Conservation (phyloP, 2,113 vertebrate genomes). For the Takifugu bimaculatus region DNA sequence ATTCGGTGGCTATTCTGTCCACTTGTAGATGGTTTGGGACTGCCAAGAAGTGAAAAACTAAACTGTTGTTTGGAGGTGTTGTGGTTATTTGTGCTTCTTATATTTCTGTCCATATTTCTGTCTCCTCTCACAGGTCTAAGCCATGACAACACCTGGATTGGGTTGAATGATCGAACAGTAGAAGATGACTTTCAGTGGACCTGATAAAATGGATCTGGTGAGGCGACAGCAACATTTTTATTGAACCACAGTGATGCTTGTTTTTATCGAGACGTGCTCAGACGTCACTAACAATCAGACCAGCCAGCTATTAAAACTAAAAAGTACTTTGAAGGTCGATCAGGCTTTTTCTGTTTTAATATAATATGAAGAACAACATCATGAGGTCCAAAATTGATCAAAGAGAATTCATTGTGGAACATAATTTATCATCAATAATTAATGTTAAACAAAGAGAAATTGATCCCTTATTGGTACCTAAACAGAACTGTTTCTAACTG, state of each 20-base stretch:
- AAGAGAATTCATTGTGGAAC: too few species aligned
- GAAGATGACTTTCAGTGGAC: conserved; percentile 98
- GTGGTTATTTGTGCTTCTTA: background rate
- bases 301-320: too few species aligned
- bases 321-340: too few species aligned
- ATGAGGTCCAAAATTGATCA: too few species aligned
- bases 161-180: conserved; percentile 93
- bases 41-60: too few species aligned
- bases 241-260: background rate
- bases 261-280: background rate
- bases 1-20: background rate
- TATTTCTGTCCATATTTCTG: background rate
- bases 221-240: conserved; percentile 38
- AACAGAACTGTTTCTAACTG: too few species aligned
- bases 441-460: too few species aligned
- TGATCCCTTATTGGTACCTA: too few species aligned
- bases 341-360: too few species aligned
- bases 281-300: too few species aligned
- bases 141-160: conserved; percentile 95
- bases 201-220: conserved; percentile 88
- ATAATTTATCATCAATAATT: too few species aligned
- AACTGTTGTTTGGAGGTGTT: background rate
- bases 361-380: too few species aligned
- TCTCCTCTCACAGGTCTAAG: conserved; percentile 78
- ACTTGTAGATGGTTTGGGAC: background rate